phyloP scores from a whole-genome alignment of 2,888 invertebrate species.

The Drosophila austrosaltans region DNA sequence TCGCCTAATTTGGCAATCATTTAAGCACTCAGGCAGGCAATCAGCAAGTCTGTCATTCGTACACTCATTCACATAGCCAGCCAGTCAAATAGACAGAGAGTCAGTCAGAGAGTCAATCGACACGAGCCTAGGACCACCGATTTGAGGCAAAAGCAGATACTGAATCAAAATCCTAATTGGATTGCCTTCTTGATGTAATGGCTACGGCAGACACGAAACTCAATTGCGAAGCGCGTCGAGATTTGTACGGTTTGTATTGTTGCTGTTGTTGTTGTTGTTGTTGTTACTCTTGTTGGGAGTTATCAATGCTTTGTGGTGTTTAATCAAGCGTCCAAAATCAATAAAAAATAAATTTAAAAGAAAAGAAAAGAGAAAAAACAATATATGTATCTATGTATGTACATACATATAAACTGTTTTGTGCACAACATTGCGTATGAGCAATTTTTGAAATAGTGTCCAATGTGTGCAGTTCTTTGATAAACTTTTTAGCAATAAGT shows the following conservation, averaged over 20 bases:
- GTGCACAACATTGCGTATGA: slow-evolving; percentile 47
- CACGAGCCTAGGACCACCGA: slow-evolving; percentile 15
- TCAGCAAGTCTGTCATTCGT: slow-evolving; percentile 48
- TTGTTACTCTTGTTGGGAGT: not conserved
- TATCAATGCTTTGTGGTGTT: slow-evolving; percentile 34
- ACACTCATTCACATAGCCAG: slow-evolving; percentile 27
- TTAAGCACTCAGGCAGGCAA: slow-evolving; percentile 41
- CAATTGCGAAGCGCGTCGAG: slow-evolving; percentile 47
- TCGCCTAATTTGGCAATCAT: slow-evolving; percentile 60
- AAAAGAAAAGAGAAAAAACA: not conserved
- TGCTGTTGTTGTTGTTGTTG: slow-evolving; percentile 6
- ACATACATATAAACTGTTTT: slow-evolving; percentile 10
- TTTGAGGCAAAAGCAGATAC: slow-evolving; percentile 21
- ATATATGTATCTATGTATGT: not conserved
- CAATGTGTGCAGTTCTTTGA: slow-evolving; percentile 26
- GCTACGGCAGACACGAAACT: slow-evolving; percentile 39
- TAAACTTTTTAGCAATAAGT: slow-evolving; percentile 34
- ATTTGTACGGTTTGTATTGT: slow-evolving; percentile 14
- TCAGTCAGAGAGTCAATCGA: slow-evolving; percentile 35
- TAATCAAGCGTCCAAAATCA: slow-evolving; percentile 66
- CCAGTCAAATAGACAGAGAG: slow-evolving; percentile 21
- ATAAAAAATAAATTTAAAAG: slow-evolving; percentile 45
- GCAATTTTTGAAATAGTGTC: slow-evolving; percentile 31
- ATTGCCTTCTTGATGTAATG: slow-evolving; percentile 56
- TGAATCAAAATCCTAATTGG: slow-evolving; percentile 59